Conservation (phyloP, 2,113 vertebrate genomes). For the Trinectes maculatus region DNA sequence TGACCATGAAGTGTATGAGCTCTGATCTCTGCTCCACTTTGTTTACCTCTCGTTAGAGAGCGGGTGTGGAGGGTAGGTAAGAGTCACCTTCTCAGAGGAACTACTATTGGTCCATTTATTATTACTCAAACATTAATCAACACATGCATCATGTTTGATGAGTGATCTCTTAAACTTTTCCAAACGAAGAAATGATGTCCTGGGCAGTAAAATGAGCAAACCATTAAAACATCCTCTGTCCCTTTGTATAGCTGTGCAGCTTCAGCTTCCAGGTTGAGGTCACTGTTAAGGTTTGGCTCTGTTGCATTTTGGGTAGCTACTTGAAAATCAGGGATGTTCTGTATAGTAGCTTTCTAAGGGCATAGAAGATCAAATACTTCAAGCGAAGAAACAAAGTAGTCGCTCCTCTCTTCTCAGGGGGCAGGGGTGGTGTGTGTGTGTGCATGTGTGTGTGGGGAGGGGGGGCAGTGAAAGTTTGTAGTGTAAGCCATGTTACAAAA, state of each 20-base stretch:
- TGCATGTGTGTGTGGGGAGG: no score
- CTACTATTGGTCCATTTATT: no score
- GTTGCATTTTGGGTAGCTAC: slow-evolving; percentile 48
- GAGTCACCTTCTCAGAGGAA: no score
- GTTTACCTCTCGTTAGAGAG: no score
- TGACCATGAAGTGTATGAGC: no score
- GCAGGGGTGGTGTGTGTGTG: slow-evolving; percentile 4
- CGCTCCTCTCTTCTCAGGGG: slow-evolving; percentile 37
- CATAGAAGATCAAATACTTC: slow-evolving; percentile 79
- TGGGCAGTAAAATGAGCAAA: not conserved
- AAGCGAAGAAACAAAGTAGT: slow-evolving; percentile 66
- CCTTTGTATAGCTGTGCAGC: not conserved
- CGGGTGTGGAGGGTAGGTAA: no score
- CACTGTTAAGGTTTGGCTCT: slow-evolving; percentile 22
- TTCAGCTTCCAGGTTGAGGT: slow-evolving; percentile 29
- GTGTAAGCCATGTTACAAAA: slow-evolving; percentile 47
- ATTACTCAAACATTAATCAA: slow-evolving; percentile 7
- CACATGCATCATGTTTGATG: not conserved
- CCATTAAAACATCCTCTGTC: not conserved
- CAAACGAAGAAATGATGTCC: not conserved
- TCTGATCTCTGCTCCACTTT: no score
- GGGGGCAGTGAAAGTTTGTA: slow-evolving; percentile 51
- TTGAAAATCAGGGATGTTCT: slow-evolving; percentile 54
- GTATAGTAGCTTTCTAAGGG: slow-evolving; percentile 66
- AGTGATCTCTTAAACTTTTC: not conserved